Base-by-base conservation (phyloP, 2,797 vertebrate genomes). In the Eulemur mongoz region DNA sequence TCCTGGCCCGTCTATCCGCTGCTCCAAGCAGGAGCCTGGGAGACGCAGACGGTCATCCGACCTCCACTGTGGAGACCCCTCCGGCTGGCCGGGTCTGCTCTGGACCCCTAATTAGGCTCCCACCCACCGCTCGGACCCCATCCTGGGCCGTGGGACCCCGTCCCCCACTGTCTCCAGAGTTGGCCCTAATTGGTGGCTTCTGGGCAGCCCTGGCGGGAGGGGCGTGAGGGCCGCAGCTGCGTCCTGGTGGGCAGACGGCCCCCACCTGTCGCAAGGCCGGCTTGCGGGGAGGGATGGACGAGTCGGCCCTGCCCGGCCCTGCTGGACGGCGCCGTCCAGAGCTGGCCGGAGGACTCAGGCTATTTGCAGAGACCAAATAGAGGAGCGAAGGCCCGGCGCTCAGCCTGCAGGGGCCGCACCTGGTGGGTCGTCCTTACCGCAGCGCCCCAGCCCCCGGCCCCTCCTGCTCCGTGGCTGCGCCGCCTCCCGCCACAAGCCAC, bases 361-460 rank as follows among this genome's bases (percentile, higher is more conserved):
- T 54, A 18, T 61, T 61, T 61, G 20, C 14, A 72, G 17, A 54
- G 57, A 3, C 12, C 4, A 5, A 5, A 32, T 30, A 61, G 59
- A 15, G 6, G 40, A 15, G 32, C 45, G 14, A 14, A 8, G 8
- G 8, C 18, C 18, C 43, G 0, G 2, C 5, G 4, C 0, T 1
- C 1, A 4, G 4, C 12, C 22, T 25, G 25, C 12, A 45, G 4
- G 2, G 2, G 6, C 35, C 0, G 1, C 1, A 23, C 14, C 14
- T 32, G 43, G 23, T 2, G 30, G 38, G 70, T 9, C 63, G 14
- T 14, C 30, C 2, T 0, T 1, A 40, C 72, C 18, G 87, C 27
- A 5, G 18, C 18, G 70, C 4, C 38, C 70, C 4, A 0, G 17
- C 43, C 27, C 43, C 7, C 1, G 25, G 8, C 40, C 14, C 43